Evolutionary conservation across 2,113 vertebrate species (phyloP).

Genomic region (Drymodes brunneopygia): DNA sequence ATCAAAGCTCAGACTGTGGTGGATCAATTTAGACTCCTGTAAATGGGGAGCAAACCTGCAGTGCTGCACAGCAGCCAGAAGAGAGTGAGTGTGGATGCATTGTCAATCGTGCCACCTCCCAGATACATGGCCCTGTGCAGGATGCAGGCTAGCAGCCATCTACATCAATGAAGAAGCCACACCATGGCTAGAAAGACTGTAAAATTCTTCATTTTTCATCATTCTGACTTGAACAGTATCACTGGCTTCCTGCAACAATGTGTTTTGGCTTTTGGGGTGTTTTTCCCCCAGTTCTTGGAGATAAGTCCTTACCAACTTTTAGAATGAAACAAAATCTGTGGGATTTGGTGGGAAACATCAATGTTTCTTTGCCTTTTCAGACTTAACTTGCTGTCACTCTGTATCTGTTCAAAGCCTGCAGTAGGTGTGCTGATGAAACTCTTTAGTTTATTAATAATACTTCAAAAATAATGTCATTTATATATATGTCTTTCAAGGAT

Average conservation of each 20-base stretch:
- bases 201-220: not conserved
- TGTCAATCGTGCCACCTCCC: fast-evolving
- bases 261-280: not conserved
- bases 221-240: not conserved
- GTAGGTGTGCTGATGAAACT: not conserved
- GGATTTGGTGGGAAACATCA: not conserved
- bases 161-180: not conserved
- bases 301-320: not conserved
- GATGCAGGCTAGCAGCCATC: not conserved
- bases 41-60: not conserved
- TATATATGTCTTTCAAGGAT: not conserved
- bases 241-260: not conserved
- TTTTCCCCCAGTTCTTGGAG: not conserved
- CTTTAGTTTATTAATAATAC: not conserved
- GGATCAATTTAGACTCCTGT: not conserved
- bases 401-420: not conserved
- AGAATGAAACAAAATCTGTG: not conserved
- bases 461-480: not conserved
- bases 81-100: not conserved
- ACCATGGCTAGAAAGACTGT: not conserved
- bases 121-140: not conserved
- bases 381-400: not conserved
- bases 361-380: not conserved
- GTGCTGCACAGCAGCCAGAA: not conserved
- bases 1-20: not conserved